A percentile compares a stretch with the other conserved stretches of the same genome.
phyloP scores from a whole-genome alignment of 2,888 invertebrate genomes.

The Amblyjoppa proteus region DNA sequence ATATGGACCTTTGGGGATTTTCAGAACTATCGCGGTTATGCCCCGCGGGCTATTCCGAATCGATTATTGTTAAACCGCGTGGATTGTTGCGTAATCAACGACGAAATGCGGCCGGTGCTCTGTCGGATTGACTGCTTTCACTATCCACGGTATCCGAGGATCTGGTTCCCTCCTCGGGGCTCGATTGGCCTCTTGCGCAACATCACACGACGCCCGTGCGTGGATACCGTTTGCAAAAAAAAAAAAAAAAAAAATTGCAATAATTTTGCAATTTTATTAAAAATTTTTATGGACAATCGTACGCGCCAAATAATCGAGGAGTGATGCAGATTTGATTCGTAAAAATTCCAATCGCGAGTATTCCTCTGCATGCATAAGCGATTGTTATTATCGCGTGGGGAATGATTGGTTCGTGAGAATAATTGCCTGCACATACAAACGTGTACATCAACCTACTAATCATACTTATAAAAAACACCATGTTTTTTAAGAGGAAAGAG shows the following conservation, averaged over 20 bases:
- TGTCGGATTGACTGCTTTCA: conserved; percentile 80
- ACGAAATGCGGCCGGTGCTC: conserved; percentile 58
- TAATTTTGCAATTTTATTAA: background rate
- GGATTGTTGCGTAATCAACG: conserved; percentile 66
- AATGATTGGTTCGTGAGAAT: background rate
- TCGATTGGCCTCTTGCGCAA: conserved; percentile 76
- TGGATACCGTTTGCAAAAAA: background rate
- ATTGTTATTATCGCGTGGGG: background rate
- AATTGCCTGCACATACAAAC: background rate
- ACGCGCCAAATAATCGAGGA: background rate
- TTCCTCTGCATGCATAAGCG: background rate
- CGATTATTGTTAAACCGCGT: conserved; percentile 53
- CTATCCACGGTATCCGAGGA: conserved; percentile 77
- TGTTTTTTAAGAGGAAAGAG: background rate
- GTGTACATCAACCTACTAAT: background rate
- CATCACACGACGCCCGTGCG: conserved; percentile 43
- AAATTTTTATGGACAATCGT: background rate
- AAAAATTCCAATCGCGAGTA: background rate
- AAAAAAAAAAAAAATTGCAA: background rate
- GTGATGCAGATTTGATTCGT: background rate
- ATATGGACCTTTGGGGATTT: conserved; percentile 26
- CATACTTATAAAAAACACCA: background rate
- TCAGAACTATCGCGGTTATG: background rate
- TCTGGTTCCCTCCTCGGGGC: conserved; percentile 78
- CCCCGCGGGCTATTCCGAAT: conserved; percentile 21